Base-by-base conservation (phyloP, 2,113 vertebrate species). In the Cynoglossus semilaevis region DNA sequence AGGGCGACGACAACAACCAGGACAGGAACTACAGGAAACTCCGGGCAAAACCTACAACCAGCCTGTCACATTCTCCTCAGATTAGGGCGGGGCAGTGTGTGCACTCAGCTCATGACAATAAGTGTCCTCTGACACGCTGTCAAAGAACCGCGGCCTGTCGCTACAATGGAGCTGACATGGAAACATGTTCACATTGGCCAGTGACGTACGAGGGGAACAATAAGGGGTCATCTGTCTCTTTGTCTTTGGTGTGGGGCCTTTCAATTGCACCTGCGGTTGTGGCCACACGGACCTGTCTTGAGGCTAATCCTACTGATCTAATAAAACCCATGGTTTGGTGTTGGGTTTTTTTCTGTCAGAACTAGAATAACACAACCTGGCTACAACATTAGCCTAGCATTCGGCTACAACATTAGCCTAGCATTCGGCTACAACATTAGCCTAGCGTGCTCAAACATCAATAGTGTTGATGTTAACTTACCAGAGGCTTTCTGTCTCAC, bases 401-500 rank as follows among this genome's bases (percentile, higher is more conserved):
- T 29, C 22, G 3, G 6, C 22, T 29, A 29, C 29, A 3, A 38
- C 29, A 53, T 0, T 0, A 45, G 16, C 7, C 22, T 38, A 4
- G 22, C n/a, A n/a, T n/a, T 29, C 22, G 3, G 6, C 22, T 29
- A 29, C 29, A 3, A 38, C 29, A 53, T 0, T 0, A 45, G 16
- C 7, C 22, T 38, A 4, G 22, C n/a, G 7, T 11, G 11, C 8
- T 22, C 40, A 38, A 3, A 14, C 1, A 51, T 44, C 17, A 47
- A 14, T 8, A 16, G 14, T n/a, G 9, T 22, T 16, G 35, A 29
- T 12, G 41, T 36, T 1, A 14, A 49, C 89, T 88, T 29, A 99
- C 96, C 97, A 53, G 94, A 94, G 57, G 96, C 93, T 84, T 96
- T 98, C 77, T 98, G 95, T 29, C 95, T 91, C 63, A 98, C 94